These are phyloP conservation scores for Danaus chrysippus DNA, from an alignment of 2,888 invertebrate genomes.

Conservation along the genomic window DNA sequence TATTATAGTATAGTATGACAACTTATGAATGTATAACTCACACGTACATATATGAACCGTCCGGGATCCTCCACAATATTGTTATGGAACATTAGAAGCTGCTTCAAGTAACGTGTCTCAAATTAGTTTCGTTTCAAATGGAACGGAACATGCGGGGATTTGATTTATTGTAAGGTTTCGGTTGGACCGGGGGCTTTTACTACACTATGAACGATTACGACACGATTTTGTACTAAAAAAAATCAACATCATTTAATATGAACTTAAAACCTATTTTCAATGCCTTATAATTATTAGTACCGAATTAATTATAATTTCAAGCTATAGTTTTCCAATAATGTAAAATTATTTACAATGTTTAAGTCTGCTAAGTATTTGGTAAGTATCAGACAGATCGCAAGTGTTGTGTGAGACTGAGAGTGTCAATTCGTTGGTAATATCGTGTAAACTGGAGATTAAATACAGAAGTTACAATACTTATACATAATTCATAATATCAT, in stretches of 20 bases:
- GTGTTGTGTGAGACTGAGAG: neutral
- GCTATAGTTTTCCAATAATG: too few relatives aligned
- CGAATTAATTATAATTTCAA: too few relatives aligned
- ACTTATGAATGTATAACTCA: too few relatives aligned
- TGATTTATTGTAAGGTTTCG: conserved; percentile 29
- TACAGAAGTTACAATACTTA: neutral
- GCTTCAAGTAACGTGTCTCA: conserved; percentile 10
- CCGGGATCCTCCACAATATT: neutral
- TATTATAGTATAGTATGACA: too few relatives aligned
- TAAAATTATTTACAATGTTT: neutral
- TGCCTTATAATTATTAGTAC: too few relatives aligned
- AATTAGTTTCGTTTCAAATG: conserved; percentile 15
- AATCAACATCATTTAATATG: neutral
- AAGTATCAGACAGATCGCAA: neutral
- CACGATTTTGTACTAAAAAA: too few relatives aligned
- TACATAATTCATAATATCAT: neutral
- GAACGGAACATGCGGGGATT: conserved; percentile 14
- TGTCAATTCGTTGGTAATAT: conserved; percentile 2
- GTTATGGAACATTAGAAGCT: neutral
- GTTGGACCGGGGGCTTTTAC: conserved; percentile 11
- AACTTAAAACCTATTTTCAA: too few relatives aligned
- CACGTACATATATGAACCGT: too few relatives aligned
- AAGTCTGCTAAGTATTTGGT: neutral
- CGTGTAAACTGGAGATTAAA: conserved; percentile 6
- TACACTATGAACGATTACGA: neutral